phyloP scores from a whole-genome alignment of 2,797 vertebrate species.

The Neosilurus hyrtlii region DNA sequence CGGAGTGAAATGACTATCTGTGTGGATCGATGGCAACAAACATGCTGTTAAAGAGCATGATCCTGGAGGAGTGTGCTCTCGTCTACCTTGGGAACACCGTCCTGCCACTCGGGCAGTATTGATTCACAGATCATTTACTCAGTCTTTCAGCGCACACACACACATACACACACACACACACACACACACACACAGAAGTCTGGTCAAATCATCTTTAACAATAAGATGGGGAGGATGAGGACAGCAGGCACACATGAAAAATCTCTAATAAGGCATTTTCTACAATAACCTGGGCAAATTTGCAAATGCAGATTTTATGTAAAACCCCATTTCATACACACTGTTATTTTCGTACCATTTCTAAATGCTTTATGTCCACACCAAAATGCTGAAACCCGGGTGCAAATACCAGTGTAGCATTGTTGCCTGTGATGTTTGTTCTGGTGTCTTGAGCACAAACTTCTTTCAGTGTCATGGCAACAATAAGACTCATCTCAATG shows the following conservation, averaged over 20 bases:
- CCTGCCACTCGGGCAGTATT: slow-evolving; percentile 19
- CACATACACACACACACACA: neutral
- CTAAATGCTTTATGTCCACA: too few relatives aligned
- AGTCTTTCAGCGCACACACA: neutral
- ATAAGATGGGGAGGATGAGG: neutral
- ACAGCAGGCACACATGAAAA: neutral
- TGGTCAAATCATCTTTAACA: neutral
- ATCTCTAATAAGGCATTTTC: too few relatives aligned
- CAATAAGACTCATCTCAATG: too few relatives aligned
- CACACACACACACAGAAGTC: neutral
- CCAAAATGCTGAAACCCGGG: too few relatives aligned
- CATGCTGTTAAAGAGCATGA: slow-evolving; percentile 39
- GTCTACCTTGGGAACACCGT: slow-evolving; percentile 23
- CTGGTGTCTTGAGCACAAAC: too few relatives aligned
- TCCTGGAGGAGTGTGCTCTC: slow-evolving; percentile 25
- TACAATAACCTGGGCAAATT: too few relatives aligned
- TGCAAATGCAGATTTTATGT: too few relatives aligned
- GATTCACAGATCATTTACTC: slow-evolving; percentile 33
- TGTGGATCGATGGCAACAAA: slow-evolving; percentile 38
- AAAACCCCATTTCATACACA: too few relatives aligned
- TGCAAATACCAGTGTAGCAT: too few relatives aligned
- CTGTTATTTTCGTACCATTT: too few relatives aligned
- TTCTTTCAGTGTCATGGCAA: too few relatives aligned
- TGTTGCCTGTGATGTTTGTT: too few relatives aligned
- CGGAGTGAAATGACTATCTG: slow-evolving; percentile 34